Base-by-base conservation (phyloP, 2,888 invertebrate genomes). In the Heliconius ethilla region DNA sequence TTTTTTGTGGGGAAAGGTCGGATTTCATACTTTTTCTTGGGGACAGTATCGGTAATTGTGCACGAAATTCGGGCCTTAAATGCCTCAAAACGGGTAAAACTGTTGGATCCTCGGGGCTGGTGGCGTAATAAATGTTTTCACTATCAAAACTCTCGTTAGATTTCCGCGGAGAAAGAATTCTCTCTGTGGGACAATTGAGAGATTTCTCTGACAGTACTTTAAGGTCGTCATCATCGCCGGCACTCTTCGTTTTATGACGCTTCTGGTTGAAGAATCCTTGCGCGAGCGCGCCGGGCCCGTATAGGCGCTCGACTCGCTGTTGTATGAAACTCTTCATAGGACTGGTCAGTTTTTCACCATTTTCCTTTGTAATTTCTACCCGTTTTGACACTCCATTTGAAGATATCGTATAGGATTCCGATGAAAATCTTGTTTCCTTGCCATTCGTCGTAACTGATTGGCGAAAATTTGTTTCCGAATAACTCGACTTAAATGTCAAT, bases 271-370 rank as follows among this genome's bases (percentile, higher is more conserved):
- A 97, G 88, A 98, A 98, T 1, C 97, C 97, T 88, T 97, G 97
- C 2, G 97, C 98, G 55, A 98, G 89, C 2, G 98, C 98, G 7
- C 97, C 97, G 0, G 98, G 97, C 0, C 98, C 98, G 87, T 98
- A 98, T 3, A 98, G 92, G 75, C 98, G 95, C 86, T 98, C 98
- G 1, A 98, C 98, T 69, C 98, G 95, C 86, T 98, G 98, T 87
- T 98, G 97, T 67, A 98, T 98, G 86, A 98, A 97, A 72, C 98
- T 97, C 87, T 96, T 96, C 86, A 95, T 95, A 27, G 96, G 95
- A 83, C 94, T 92, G 1, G 93, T 90, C 0, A 94, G 83, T 77
- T 91, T 86, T 77, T 94, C 94, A 0, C 94, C 94, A 85, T 94
- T 94, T 65, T 94, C 94, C 66, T 94, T 94, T 0, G 94, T 94